Base-by-base conservation (phyloP, 2,113 vertebrate species). In the Gymnarchus niloticus region DNA sequence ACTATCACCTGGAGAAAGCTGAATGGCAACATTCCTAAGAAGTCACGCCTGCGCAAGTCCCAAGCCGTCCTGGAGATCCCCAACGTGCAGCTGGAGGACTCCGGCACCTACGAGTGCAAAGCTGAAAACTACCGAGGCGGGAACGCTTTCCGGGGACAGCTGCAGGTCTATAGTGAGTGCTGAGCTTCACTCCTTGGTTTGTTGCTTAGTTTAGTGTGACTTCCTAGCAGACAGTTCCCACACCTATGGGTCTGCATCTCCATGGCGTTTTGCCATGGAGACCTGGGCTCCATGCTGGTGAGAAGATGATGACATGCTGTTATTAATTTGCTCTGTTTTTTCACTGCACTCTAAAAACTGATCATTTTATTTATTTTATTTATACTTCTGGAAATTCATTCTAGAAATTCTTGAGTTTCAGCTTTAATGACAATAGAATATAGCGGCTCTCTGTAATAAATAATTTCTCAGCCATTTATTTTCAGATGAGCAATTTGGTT, bases 1-100 rank as follows among this genome's bases (percentile, higher is more conserved):
- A 97, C 97, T 61, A 99, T 99, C 89, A 97, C 97, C 19, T 99
- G 98, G 98, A 96, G 96, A 90, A 99, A 98, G 92, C 95, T 98
- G 90, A 97, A 96, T 76, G 97, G 97, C 12, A 97, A 97, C 89
- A 97, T 99, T 87, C 98, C 98, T 44, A 96, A 96, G 88, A 99
- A 99, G 90, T 96, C 97, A 0, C 94, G 97, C 33, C 95, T 99
- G 69, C 94, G 97, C 88, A 99, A 99, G 92, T 98, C 97, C 33
- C 97, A 99, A 93, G 98, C 97, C 0, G 95, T 99, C 54, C 94
- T 99, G 87, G 98, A 99, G 92, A 98, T 99, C 86, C 97, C 97
- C 37, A 98, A 97, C 54, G 94, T 98, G 84, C 97, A 99, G 88
- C 94, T 97, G 87, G 98, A 99, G 17, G 98, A 99, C 1, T 95